These are phyloP conservation scores for Battus philenor DNA, from an alignment of 1,140 invertebrate species.

Conservation along the genomic window DNA sequence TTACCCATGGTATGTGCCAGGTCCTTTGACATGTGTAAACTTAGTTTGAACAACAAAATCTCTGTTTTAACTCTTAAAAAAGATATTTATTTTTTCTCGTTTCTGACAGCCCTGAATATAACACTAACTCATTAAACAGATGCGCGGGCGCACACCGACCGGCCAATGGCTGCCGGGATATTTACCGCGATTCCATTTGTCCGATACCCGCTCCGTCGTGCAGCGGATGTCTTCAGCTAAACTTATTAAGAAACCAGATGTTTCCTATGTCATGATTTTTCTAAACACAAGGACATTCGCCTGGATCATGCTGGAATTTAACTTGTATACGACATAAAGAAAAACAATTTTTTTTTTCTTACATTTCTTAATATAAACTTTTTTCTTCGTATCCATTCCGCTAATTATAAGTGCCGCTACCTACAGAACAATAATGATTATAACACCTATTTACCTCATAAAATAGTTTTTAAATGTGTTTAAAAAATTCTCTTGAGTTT, in stretches of 20 bases:
- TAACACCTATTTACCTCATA: no score
- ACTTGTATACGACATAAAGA: neutral
- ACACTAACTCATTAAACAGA: conserved; percentile 53
- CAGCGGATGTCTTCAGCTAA: neutral
- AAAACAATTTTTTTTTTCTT: neutral
- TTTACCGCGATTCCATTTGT: conserved; percentile 45
- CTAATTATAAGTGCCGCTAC: no score
- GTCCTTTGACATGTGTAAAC: no score
- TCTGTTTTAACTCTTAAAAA: no score
- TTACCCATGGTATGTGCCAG: no score
- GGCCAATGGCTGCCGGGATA: conserved; percentile 25
- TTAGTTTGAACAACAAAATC: no score
- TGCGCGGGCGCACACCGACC: conserved; percentile 35
- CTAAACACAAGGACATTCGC: neutral
- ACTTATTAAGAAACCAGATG: conserved; percentile 3
- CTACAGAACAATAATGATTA: no score
- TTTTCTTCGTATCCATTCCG: no score
- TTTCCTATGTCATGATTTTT: neutral
- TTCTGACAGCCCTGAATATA: conserved; percentile 13
- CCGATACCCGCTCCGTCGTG: conserved; percentile 15
- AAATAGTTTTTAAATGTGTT: no score
- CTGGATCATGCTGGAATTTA: neutral
- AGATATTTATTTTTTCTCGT: no score
- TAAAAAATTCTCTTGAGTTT: no score
- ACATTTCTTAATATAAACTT: neutral